Conservation (phyloP, 2,888 invertebrate species). For the Steinernema scapterisci region DNA sequence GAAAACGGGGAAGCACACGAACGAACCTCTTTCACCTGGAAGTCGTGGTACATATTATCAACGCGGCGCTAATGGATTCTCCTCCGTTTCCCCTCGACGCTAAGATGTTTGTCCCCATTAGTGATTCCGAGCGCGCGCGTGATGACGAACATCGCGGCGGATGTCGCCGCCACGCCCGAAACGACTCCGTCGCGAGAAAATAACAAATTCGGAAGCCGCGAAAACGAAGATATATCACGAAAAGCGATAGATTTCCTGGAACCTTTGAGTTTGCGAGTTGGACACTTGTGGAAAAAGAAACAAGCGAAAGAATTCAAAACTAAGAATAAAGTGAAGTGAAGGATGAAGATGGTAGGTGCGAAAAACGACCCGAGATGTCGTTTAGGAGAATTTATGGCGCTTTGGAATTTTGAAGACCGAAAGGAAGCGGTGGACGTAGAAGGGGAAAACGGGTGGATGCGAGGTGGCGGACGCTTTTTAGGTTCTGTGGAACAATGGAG, state of each 20-base stretch:
- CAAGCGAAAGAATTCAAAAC: too few species aligned
- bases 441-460: too few species aligned
- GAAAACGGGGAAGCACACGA: not conserved
- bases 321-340: too few species aligned
- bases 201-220: not conserved
- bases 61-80: slow-evolving; percentile 22
- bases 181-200: slow-evolving; percentile 7
- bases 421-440: too few species aligned
- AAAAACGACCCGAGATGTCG: too few species aligned
- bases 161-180: slow-evolving; percentile 24
- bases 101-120: slow-evolving; percentile 5
- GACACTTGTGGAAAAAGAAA: not conserved
- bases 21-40: slow-evolving; percentile 29
- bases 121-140: slow-evolving; percentile 6
- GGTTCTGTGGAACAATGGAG: too few species aligned
- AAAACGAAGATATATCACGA: not conserved
- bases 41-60: slow-evolving; percentile 9
- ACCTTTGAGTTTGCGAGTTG: not conserved
- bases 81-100: slow-evolving; percentile 2
- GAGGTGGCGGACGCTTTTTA: too few species aligned
- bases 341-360: too few species aligned
- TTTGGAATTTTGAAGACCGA: too few species aligned
- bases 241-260: not conserved
- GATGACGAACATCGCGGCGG: slow-evolving; percentile 13
- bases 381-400: too few species aligned